Evolutionary conservation across 1,140 invertebrate genomes (phyloP).

Genomic region (Drosophila neocordata): DNA sequence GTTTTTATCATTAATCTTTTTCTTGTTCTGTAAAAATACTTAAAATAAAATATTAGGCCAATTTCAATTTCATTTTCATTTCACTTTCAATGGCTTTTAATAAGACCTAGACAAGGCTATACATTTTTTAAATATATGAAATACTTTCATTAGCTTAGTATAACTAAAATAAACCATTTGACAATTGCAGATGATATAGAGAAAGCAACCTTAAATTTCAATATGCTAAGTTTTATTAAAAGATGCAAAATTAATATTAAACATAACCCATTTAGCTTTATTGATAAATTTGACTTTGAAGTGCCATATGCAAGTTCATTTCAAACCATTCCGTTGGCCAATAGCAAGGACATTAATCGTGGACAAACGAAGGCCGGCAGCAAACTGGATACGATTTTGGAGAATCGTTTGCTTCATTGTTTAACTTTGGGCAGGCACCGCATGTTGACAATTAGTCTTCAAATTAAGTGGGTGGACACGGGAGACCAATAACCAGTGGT

Average conservation of each 20-base stretch:
- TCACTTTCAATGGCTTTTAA: too few species aligned
- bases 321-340: neutral
- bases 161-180: neutral
- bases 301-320: neutral
- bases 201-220: neutral
- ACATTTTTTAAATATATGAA: neutral
- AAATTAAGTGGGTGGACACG: conserved; percentile 57
- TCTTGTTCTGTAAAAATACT: too few species aligned
- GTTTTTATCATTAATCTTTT: too few species aligned
- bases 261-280: neutral
- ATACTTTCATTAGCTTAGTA: too few species aligned
- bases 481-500: neutral
- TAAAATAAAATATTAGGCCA: too few species aligned
- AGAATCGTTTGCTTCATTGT: neutral
- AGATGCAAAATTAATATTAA: neutral
- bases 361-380: neutral
- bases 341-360: neutral
- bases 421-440: conserved; percentile 4
- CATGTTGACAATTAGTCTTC: conserved; percentile 75
- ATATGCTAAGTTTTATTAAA: neutral
- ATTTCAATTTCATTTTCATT: too few species aligned
- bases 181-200: neutral
- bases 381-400: neutral
- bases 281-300: conserved; percentile 3
- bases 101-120: too few species aligned